Conservation (phyloP, 2,113 vertebrate species). For the Indri indri region DNA sequence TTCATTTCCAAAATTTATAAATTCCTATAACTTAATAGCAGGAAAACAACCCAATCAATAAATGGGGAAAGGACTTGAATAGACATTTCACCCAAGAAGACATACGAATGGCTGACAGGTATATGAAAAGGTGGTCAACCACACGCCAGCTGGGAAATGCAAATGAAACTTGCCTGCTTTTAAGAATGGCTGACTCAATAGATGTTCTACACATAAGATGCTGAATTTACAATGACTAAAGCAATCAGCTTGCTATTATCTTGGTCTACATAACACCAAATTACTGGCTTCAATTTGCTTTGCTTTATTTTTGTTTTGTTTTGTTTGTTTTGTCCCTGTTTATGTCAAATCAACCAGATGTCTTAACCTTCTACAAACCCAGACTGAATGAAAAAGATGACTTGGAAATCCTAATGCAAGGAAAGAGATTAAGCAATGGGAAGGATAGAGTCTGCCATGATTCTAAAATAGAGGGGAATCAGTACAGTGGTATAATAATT, state of each 20-base stretch:
- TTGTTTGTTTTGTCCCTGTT: not conserved
- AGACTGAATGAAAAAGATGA: not conserved
- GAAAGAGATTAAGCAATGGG: not conserved
- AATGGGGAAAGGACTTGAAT: not conserved
- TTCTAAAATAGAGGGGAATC: not conserved
- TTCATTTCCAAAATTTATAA: no score
- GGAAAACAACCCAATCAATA: no score
- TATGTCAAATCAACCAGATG: constrained; percentile 7
- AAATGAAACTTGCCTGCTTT: not conserved
- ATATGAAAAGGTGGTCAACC: not conserved
- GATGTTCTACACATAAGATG: not conserved
- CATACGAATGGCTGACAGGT: not conserved
- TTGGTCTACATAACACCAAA: not conserved
- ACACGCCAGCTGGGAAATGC: not conserved
- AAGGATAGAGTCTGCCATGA: not conserved
- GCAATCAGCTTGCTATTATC: not conserved
- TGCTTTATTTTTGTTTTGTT: not conserved
- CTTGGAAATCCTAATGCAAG: not conserved
- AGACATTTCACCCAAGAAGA: not conserved
- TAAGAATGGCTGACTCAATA: not conserved
- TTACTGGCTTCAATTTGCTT: not conserved
- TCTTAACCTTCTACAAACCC: not conserved
- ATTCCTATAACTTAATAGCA: no score
- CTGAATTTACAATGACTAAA: not conserved
- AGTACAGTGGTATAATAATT: no score